Conservation (phyloP, 2,797 vertebrate species). For the Arctocebus calabarensis region DNA sequence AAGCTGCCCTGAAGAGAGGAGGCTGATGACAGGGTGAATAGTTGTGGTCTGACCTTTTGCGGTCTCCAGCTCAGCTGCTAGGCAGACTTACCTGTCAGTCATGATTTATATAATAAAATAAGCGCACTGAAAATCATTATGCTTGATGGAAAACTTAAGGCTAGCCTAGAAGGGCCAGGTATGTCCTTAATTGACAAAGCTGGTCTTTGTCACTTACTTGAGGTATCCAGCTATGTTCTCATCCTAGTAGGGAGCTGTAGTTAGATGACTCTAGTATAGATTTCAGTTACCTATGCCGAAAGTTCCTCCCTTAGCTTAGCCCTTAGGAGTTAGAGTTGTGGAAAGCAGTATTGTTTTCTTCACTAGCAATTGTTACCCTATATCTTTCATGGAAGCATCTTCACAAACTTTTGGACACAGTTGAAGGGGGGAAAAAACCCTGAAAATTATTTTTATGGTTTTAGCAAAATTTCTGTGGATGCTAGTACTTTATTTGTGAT, state of each 20-base stretch:
- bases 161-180: slow-evolving; percentile 73
- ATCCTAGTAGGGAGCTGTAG: slow-evolving; percentile 52
- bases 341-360: slow-evolving; percentile 34
- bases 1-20: slow-evolving; percentile 15
- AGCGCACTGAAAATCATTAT: slow-evolving; percentile 36
- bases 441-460: slow-evolving; percentile 48
- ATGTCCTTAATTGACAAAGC: slow-evolving; percentile 77
- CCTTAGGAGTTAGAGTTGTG: slow-evolving; percentile 60
- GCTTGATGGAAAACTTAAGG: slow-evolving; percentile 22
- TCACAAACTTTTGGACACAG: slow-evolving; percentile 45
- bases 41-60: slow-evolving; percentile 8
- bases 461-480: slow-evolving; percentile 60
- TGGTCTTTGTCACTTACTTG: slow-evolving; percentile 77
- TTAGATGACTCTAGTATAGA: slow-evolving; percentile 47
- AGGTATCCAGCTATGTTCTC: background rate
- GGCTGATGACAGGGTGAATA: background rate
- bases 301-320: slow-evolving; percentile 28
- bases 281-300: slow-evolving; percentile 24
- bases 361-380: background rate
- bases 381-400: slow-evolving; percentile 31
- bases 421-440: background rate
- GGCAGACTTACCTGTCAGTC: slow-evolving; percentile 23
- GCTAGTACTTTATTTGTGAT: slow-evolving; percentile 65
- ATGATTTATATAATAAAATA: slow-evolving; percentile 5
- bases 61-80: slow-evolving; percentile 54